Conservation (phyloP, 2,888 invertebrate species). For the Malthinus flaveolus region DNA sequence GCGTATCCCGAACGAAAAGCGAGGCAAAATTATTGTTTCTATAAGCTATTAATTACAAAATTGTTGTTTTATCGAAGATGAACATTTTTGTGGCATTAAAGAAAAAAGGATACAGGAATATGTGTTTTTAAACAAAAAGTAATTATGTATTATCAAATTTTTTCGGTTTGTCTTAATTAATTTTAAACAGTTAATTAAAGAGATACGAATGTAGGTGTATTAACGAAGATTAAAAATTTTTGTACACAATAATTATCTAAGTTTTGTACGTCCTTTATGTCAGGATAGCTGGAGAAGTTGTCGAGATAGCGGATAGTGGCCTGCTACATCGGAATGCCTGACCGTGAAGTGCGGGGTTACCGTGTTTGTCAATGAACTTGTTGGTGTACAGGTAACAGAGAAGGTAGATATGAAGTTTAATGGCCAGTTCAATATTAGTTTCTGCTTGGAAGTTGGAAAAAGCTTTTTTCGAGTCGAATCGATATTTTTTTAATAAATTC, state of each 20-base stretch:
- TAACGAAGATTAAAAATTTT: conserved; percentile 2
- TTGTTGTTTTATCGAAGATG: too few species aligned
- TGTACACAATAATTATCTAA: conserved; percentile 5
- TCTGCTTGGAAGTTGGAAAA: too few species aligned
- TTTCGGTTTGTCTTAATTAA: not conserved
- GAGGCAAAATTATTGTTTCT: conserved; percentile 8
- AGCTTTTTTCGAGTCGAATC: too few species aligned
- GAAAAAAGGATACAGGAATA: too few species aligned
- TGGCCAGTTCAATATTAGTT: conserved; percentile 7
- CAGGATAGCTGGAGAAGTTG: conserved; percentile 21
- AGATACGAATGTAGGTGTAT: conserved; percentile 4
- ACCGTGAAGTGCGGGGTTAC: conserved; percentile 38
- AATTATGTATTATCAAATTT: not conserved
- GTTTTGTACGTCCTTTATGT: conserved; percentile 4
- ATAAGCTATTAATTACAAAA: conserved; percentile 7
- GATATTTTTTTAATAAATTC: not conserved
- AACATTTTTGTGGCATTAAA: too few species aligned
- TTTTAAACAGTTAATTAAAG: not conserved
- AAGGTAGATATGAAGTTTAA: conserved; percentile 17
- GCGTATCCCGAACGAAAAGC: conserved; percentile 9
- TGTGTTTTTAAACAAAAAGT: too few species aligned
- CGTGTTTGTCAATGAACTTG: conserved; percentile 43
- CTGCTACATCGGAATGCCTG: conserved; percentile 39
- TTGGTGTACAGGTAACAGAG: conserved; percentile 25
- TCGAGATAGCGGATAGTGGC: conserved; percentile 35